Percentiles rank a stretch among this genome's conserved stretches.
Evolutionary conservation across 1,140 invertebrate species (phyloP).

Genomic region (Drosophila persimilis): DNA sequence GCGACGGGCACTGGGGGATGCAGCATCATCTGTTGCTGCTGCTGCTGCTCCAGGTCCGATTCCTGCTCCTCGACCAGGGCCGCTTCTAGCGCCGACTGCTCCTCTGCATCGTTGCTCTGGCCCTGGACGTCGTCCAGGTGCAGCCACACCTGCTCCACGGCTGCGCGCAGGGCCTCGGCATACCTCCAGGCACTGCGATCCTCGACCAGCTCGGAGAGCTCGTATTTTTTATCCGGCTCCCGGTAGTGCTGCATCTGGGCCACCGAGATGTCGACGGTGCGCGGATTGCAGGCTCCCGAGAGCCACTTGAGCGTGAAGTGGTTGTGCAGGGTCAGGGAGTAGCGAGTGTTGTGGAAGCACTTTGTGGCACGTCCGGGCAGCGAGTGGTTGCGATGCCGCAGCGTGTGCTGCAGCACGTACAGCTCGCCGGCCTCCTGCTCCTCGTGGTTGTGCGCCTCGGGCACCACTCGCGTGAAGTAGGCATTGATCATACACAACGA

Average conservation of each 20-base stretch:
- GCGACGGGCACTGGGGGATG: neutral
- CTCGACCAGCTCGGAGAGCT: conserved; percentile 33
- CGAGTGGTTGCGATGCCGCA: conserved; percentile 54
- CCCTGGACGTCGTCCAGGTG: conserved; percentile 51
- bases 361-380: conserved; percentile 51
- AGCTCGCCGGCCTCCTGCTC: conserved; percentile 55
- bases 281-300: conserved; percentile 24
- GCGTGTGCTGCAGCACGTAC: conserved; percentile 65
- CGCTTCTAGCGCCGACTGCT: conserved; percentile 33
- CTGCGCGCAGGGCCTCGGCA: conserved; percentile 39
- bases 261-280: conserved; percentile 9
- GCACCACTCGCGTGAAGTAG: conserved; percentile 53
- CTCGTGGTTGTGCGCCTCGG: conserved; percentile 53
- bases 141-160: conserved; percentile 51
- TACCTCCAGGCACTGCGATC: conserved; percentile 60
- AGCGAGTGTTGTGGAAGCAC: conserved; percentile 63
- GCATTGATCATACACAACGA: conserved; percentile 58
- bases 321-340: conserved; percentile 65
- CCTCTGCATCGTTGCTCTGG: conserved; percentile 33
- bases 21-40: conserved; percentile 33
- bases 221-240: conserved; percentile 50
- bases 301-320: conserved; percentile 62
- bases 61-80: conserved; percentile 28
- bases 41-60: conserved; percentile 11
- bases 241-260: conserved; percentile 74